These are phyloP conservation scores for Pilophorus perplexus DNA, from an alignment of 2,888 invertebrate genomes.

Conservation along the genomic window DNA sequence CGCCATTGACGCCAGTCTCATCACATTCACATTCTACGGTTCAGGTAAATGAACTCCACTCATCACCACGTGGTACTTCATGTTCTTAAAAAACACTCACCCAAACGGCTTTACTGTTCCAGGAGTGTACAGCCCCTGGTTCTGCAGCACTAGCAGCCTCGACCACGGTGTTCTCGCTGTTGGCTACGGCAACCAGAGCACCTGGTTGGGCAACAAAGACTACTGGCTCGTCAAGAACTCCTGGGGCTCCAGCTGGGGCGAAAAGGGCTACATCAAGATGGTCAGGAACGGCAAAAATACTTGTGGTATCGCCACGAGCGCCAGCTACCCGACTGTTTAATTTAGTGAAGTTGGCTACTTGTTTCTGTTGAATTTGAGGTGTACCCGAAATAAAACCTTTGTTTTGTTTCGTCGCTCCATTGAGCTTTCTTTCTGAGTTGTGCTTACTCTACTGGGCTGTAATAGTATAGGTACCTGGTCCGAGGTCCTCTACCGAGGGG, in stretches of 20 bases:
- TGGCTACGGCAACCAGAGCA: constrained; percentile 1
- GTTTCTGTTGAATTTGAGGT: too few relatives aligned
- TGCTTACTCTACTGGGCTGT: too few relatives aligned
- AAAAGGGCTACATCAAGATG: constrained; percentile 83
- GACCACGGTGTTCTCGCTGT: constrained; percentile 82
- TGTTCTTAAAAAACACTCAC: too few relatives aligned
- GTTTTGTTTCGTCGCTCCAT: too few relatives aligned
- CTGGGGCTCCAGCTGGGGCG: constrained; percentile 78
- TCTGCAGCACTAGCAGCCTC: constrained; percentile 72
- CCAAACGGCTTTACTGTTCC: too few relatives aligned
- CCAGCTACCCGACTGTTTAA: constrained; percentile 87
- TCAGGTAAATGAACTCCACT: too few relatives aligned
- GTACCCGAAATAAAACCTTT: too few relatives aligned
- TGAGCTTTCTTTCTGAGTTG: too few relatives aligned
- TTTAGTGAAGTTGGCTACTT: too few relatives aligned
- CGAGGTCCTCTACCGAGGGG: too few relatives aligned
- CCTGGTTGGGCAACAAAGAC: constrained; percentile 55
- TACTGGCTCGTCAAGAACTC: constrained; percentile 89
- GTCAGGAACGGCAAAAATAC: constrained; percentile 74
- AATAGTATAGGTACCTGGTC: too few relatives aligned
- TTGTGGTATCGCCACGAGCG: constrained; percentile 79
- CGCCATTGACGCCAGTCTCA: constrained; percentile 26
- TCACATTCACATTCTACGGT: constrained; percentile 51
- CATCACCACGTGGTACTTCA: too few relatives aligned
- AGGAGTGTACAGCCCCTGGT: constrained; percentile 74